Percentiles rank a stretch among this genome's conserved stretches.
Evolutionary conservation across 2,888 invertebrate genomes (phyloP).

Genomic region (Pseudanteris insignis): DNA sequence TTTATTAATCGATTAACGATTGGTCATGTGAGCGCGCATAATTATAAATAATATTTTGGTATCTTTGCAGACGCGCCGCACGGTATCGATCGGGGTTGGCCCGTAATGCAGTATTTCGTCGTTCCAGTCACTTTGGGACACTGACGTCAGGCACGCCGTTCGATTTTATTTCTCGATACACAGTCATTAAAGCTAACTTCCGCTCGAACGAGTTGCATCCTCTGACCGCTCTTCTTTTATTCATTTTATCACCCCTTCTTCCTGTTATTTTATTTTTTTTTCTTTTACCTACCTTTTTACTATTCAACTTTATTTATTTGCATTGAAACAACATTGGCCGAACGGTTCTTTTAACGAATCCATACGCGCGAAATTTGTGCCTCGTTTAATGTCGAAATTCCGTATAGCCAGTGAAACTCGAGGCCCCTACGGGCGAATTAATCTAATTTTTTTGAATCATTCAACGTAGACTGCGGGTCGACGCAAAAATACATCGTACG

Average conservation of each 20-base stretch:
- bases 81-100: slow-evolving; percentile 25
- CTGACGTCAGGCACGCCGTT: slow-evolving; percentile 37
- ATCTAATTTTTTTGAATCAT: background rate
- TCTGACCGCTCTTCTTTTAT: slow-evolving; percentile 10
- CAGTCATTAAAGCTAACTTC: slow-evolving; percentile 43
- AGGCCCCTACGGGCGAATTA: slow-evolving; percentile 29
- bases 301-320: slow-evolving; percentile 24
- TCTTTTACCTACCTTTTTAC: background rate
- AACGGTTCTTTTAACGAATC: slow-evolving; percentile 18
- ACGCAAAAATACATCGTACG: no score
- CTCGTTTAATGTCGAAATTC: slow-evolving; percentile 3
- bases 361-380: slow-evolving; percentile 11
- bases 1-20: background rate
- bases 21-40: background rate
- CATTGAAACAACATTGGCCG: slow-evolving; percentile 10
- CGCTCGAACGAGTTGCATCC: slow-evolving; percentile 33
- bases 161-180: slow-evolving; percentile 39
- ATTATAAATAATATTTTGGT: slow-evolving; percentile 23
- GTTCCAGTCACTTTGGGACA: slow-evolving; percentile 43
- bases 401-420: slow-evolving; percentile 9
- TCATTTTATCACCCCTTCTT: slow-evolving; percentile 8
- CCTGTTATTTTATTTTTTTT: background rate
- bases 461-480: no score
- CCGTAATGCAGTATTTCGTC: slow-evolving; percentile 39
- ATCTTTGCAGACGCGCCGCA: slow-evolving; percentile 1